These are phyloP conservation scores for Mantis religiosa DNA, from an alignment of 2,888 invertebrate species.

Conservation along the genomic window DNA sequence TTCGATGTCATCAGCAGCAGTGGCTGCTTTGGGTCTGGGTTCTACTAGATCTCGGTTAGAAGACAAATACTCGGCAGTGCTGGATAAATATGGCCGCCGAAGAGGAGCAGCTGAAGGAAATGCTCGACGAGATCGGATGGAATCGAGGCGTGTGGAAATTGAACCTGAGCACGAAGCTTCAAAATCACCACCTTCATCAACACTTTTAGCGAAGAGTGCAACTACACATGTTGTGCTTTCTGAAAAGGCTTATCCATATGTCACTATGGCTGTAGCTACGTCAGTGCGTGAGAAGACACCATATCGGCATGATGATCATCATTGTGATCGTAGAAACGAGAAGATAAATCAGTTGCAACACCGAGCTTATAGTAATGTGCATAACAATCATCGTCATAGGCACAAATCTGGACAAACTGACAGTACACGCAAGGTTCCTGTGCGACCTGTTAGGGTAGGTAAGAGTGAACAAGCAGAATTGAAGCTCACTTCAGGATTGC, in stretches of 20 bases:
- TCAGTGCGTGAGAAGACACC: conserved; percentile 59
- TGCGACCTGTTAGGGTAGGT: conserved; percentile 44
- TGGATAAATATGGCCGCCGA: conserved; percentile 61
- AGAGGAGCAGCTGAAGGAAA: conserved; percentile 36
- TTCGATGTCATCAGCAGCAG: conserved; percentile 5
- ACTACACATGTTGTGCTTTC: conserved; percentile 60
- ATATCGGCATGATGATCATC: conserved; percentile 49
- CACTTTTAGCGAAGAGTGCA: conserved; percentile 56
- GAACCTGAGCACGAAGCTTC: conserved; percentile 38
- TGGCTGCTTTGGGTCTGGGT: conserved; percentile 42
- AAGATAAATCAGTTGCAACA: conserved; percentile 43
- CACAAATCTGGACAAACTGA: conserved; percentile 46
- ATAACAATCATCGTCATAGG: conserved; percentile 38
- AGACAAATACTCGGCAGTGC: conserved; percentile 73
- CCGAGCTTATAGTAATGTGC: conserved; percentile 31
- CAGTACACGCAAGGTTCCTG: not conserved
- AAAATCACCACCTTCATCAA: conserved; percentile 46
- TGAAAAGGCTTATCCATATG: conserved; percentile 63
- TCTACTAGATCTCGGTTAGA: conserved; percentile 66
- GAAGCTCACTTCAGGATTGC: conserved; percentile 41
- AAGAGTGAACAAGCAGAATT: conserved; percentile 59
- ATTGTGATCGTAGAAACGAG: not conserved
- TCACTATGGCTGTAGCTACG: conserved; percentile 39
- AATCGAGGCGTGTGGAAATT: not conserved
- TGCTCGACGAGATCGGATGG: not conserved